Evolutionary conservation across 2,797 vertebrate species (phyloP).

Genomic region (Anas bahamensis): DNA sequence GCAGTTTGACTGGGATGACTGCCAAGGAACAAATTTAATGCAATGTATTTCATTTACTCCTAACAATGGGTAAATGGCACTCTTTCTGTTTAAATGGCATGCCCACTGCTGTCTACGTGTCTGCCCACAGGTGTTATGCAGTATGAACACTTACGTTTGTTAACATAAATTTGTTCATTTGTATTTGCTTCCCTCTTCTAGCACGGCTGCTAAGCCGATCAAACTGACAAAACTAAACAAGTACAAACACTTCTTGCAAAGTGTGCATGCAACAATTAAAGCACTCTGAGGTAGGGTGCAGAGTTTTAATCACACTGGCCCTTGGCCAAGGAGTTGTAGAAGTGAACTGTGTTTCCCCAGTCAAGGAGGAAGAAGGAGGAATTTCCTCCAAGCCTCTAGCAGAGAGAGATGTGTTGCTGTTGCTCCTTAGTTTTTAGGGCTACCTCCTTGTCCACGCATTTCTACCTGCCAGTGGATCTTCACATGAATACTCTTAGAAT

Average conservation of each 20-base stretch:
- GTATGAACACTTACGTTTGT: background rate
- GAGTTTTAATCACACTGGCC: background rate
- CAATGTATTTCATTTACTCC: background rate
- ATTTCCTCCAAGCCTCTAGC: background rate
- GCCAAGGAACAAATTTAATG: constrained; percentile 48
- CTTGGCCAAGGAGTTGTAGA: background rate
- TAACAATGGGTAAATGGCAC: constrained; percentile 14
- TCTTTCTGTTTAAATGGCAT: background rate
- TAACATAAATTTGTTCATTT: background rate
- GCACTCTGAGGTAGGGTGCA: background rate
- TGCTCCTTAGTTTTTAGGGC: background rate
- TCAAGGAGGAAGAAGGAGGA: background rate
- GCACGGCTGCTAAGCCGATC: background rate
- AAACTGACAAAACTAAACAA: background rate
- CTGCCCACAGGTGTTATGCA: constrained; percentile 46
- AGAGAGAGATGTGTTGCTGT: background rate
- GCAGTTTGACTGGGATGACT: background rate
- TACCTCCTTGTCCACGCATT: fast-evolving
- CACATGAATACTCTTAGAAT: background rate
- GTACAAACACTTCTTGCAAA: background rate
- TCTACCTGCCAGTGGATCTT: background rate
- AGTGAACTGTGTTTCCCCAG: background rate
- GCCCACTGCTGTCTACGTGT: constrained; percentile 25
- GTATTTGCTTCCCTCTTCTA: constrained; percentile 17
- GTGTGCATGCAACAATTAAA: background rate